Percentiles rank a stretch among this genome's conserved stretches.
These are phyloP conservation scores for Mellilla xanthometata DNA, from an alignment of 2,888 invertebrate genomes.

Conservation along the genomic window DNA sequence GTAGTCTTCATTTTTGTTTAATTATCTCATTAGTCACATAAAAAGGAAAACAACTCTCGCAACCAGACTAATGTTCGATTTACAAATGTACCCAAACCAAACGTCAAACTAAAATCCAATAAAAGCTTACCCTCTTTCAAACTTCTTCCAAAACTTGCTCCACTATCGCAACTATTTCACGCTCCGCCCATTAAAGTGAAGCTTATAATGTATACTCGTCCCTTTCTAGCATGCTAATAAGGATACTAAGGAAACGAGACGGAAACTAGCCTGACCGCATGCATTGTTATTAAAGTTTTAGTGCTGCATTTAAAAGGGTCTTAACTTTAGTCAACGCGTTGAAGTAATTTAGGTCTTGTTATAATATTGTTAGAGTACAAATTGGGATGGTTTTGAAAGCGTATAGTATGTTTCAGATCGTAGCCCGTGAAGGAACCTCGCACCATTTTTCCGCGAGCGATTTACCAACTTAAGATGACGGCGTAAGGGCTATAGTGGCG, in stretches of 20 bases:
- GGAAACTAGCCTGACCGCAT: constrained; percentile 52
- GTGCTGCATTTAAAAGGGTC: constrained; percentile 29
- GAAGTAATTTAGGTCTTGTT: constrained; percentile 26
- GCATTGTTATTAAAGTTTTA: constrained; percentile 77
- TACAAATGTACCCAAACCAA: constrained; percentile 47
- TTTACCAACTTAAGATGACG: constrained; percentile 73
- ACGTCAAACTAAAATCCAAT: constrained; percentile 70
- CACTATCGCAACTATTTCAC: constrained; percentile 69
- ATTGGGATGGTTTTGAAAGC: constrained; percentile 4
- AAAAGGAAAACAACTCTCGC: too few species aligned
- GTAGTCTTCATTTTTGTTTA: too few species aligned
- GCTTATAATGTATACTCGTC: constrained; percentile 41
- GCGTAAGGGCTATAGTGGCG: constrained; percentile 78
- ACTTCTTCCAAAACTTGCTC: constrained; percentile 76
- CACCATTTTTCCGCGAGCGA: constrained; percentile 79
- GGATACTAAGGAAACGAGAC: constrained; percentile 50
- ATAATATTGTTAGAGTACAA: fast-evolving
- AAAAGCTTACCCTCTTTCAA: constrained; percentile 73
- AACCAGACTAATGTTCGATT: constrained; percentile 49
- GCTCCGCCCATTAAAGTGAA: constrained; percentile 55
- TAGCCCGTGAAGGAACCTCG: constrained; percentile 53
- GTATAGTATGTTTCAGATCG: constrained; percentile 34
- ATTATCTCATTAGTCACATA: too few species aligned
- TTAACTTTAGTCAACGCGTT: constrained; percentile 17
- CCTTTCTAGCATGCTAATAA: constrained; percentile 43